phyloP scores from a whole-genome alignment of 2,113 vertebrate genomes.

The Dromaius novaehollandiae region DNA sequence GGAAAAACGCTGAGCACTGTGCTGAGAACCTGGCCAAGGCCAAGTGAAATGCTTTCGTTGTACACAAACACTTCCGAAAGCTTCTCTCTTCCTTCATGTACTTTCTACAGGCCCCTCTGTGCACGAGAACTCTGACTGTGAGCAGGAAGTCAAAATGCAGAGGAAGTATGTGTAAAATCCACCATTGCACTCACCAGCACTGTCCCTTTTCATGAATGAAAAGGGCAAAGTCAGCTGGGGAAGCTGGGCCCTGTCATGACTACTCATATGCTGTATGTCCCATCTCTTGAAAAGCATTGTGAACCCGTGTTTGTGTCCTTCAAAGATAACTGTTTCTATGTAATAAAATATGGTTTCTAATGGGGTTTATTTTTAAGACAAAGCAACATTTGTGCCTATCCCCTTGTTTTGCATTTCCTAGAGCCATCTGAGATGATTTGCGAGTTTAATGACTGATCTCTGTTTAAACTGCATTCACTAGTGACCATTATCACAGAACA shows the following conservation, averaged over 20 bases:
- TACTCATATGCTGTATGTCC: neutral
- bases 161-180: conserved; percentile 15
- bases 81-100: neutral
- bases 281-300: neutral
- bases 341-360: neutral
- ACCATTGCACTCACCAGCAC: neutral
- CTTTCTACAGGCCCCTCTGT: neutral
- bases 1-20: neutral
- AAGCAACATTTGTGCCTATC: neutral
- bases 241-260: neutral
- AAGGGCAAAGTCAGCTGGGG: neutral
- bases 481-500: neutral
- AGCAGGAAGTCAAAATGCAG: neutral
- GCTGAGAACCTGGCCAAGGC: neutral
- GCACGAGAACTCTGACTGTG: neutral
- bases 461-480: neutral
- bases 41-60: neutral
- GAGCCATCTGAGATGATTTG: neutral
- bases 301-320: neutral
- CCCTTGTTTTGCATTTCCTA: neutral
- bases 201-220: conserved; percentile 32
- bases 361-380: neutral
- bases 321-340: neutral
- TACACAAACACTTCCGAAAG: neutral
- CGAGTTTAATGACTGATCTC: neutral